phyloP scores from a whole-genome alignment of 2,888 invertebrate species.

The Coelogynopora nodosa region DNA sequence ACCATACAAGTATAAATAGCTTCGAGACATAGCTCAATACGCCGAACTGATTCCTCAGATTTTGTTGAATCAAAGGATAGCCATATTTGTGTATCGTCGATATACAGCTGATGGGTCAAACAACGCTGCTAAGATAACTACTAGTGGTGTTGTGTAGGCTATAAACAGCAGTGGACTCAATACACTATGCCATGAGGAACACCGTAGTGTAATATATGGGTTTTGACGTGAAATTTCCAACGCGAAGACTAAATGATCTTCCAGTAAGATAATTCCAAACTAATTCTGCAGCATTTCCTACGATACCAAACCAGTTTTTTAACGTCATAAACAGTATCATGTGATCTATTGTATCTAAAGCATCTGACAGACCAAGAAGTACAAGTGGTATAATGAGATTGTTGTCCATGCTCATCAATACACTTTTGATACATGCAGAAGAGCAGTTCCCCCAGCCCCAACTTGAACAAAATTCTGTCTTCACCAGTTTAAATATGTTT shows the following conservation, averaged over 20 bases:
- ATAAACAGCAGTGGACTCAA: not conserved
- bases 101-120: not conserved
- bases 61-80: not conserved
- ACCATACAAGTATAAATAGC: not conserved
- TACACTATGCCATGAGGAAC: not conserved
- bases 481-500: too few species aligned
- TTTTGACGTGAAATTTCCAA: not conserved
- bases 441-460: not conserved
- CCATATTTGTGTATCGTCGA: not conserved
- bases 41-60: not conserved
- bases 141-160: not conserved
- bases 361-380: not conserved
- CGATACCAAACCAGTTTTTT: not conserved
- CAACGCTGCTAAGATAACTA: not conserved
- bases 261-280: not conserved
- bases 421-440: not conserved
- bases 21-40: not conserved
- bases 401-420: not conserved
- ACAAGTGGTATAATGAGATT: not conserved
- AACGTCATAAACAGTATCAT: not conserved
- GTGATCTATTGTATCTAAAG: not conserved
- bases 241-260: not conserved
- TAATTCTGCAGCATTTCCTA: not conserved
- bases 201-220: not conserved
- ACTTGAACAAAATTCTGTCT: too few species aligned